Conservation (phyloP, 92 coral and sea anemone species). For the Ricordea florida region DNA sequence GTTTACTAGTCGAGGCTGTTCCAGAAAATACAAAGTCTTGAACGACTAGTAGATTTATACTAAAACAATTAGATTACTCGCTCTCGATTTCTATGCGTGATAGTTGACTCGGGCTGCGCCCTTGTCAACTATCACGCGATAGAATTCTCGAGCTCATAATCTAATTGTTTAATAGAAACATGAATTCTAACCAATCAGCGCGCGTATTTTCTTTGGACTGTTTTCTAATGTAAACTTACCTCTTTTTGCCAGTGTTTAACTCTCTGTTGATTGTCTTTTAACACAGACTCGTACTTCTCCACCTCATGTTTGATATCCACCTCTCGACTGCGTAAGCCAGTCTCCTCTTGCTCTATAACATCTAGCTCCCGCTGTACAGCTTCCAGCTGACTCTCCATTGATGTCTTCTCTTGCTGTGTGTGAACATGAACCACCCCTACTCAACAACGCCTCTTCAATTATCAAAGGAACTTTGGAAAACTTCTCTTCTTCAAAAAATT, state of each 20-base stretch:
- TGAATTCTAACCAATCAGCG: neutral
- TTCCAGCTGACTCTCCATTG: slow-evolving; percentile 65
- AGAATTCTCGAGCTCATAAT: no score
- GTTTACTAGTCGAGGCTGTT: no score
- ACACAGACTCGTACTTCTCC: slow-evolving; percentile 79
- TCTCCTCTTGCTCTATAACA: slow-evolving; percentile 83
- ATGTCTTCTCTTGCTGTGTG: slow-evolving; percentile 71
- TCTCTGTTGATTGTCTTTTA: slow-evolving; percentile 85
- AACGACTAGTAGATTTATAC: no score
- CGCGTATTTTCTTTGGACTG: neutral
- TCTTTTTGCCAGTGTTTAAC: slow-evolving; percentile 94
- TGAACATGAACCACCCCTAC: no score
- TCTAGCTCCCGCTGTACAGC: slow-evolving; percentile 50
- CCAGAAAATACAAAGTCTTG: no score
- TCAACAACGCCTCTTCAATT: no score
- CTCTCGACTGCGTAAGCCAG: slow-evolving; percentile 69
- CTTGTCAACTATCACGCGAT: no score
- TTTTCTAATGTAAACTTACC: slow-evolving; percentile 12
- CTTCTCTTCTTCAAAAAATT: neutral
- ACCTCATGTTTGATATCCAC: slow-evolving; percentile 96
- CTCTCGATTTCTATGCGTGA: no score
- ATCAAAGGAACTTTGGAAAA: neutral
- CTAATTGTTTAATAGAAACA: no score
- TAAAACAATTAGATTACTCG: no score
- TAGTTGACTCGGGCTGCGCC: no score